Base-by-base conservation (phyloP, 2,888 invertebrate species). In the Anthophora plumipes region DNA sequence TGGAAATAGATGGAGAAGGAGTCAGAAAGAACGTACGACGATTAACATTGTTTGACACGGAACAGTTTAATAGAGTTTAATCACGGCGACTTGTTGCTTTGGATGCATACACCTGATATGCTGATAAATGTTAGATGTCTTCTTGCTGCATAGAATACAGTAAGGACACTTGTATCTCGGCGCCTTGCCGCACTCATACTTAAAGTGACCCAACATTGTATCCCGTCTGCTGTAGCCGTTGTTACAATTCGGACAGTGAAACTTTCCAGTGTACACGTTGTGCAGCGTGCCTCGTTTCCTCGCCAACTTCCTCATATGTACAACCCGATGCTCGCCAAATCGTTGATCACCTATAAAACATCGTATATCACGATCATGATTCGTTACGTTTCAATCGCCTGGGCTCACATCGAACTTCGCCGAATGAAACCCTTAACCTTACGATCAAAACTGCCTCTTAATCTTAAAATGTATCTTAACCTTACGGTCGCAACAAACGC, bases 161-260 rank as follows among this genome's bases (percentile, higher is more conserved):
- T 93, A 91, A 8, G 93, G 92, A 67, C 94, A 94, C 75, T 91
- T 89, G 87, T 91, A 94, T 25, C 92, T 89, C 8, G 93, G 93
- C 14, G 91, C 91, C 86, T 92, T 91, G 25, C 93, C 93, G 77
- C 93, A 94, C 82, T 94, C 93, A 88, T 93, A 92, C 55, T 93
- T 91, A 82, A 90, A 92, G 84, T 94, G 94, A 48, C 91, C 90
- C 84, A 92, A 83, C 91, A 94, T 93, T 43, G 93, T 92, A 85
- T 92, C 92, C 39, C 92, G 89, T 61, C 92, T 91, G 22, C 91
- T 89, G 80, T 93, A 94, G 59, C 91, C 92, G 79, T 91, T 93
- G 87, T 92, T 92, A 85, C 94, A 94, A 68, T 90, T 91, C 9
- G 93, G 92, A 87, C 94, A 94, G 76, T 92, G 93, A 84, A 89